Conservation (phyloP, 2,113 vertebrate genomes). For the Salvator merianae region DNA sequence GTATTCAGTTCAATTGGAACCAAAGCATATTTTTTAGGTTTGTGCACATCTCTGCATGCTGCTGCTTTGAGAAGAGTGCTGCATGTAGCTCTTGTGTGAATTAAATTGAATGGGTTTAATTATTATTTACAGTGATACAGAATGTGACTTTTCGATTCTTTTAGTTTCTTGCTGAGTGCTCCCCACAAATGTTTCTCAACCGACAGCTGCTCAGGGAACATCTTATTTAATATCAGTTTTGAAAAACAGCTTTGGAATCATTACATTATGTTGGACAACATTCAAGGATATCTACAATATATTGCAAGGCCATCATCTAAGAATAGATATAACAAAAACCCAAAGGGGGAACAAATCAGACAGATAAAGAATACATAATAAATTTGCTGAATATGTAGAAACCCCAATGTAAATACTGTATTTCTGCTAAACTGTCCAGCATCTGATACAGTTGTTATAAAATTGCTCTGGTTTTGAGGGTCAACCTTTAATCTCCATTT, state of each 20-base stretch:
- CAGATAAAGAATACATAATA: neutral
- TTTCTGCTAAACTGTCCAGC: neutral
- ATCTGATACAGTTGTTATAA: neutral
- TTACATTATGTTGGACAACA: neutral
- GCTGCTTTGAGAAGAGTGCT: no score
- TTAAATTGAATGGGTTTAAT: no score
- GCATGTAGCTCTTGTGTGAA: no score
- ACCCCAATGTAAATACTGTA: neutral
- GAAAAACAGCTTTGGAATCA: neutral
- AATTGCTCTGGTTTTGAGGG: neutral
- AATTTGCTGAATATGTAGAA: constrained; percentile 5
- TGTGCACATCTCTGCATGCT: no score
- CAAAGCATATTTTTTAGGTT: no score
- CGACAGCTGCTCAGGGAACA: neutral
- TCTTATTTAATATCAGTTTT: neutral
- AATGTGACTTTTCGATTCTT: neutral
- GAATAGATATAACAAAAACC: neutral
- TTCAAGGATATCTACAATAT: neutral
- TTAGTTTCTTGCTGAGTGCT: neutral
- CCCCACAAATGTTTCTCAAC: neutral
- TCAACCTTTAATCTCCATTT: neutral
- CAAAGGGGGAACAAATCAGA: constrained; percentile 6
- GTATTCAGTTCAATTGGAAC: no score
- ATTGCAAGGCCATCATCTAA: neutral
- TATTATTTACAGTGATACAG: neutral